Conservation (phyloP, 2,113 vertebrate species). For the Poeciliopsis turrubarensis region DNA sequence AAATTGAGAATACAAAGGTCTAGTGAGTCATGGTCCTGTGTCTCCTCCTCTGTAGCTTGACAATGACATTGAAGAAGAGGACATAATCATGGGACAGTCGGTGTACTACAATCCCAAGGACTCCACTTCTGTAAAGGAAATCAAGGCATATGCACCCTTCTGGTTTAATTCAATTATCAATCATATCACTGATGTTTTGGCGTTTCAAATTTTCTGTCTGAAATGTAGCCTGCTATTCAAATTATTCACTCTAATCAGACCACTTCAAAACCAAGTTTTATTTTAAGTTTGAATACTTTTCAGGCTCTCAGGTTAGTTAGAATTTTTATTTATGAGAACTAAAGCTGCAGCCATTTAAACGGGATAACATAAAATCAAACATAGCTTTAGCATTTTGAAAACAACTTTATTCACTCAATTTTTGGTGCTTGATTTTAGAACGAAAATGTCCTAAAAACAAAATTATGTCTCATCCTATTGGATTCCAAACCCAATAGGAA, state of each 20-base stretch:
- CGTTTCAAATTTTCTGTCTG: background rate
- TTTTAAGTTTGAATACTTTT: too few relatives aligned
- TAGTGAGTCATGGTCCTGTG: background rate
- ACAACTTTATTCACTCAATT: too few relatives aligned
- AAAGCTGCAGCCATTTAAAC: too few relatives aligned
- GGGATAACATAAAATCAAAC: too few relatives aligned
- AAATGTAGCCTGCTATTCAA: background rate
- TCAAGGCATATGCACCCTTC: slow-evolving; percentile 41
- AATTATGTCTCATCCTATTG: background rate
- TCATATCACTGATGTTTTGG: background rate
- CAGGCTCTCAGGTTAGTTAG: too few relatives aligned
- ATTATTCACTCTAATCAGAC: background rate
- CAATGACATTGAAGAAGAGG: slow-evolving; percentile 34
- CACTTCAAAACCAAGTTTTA: background rate
- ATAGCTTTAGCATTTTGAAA: too few relatives aligned
- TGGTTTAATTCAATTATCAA: background rate
- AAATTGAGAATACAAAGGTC: background rate
- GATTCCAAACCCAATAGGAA: too few relatives aligned
- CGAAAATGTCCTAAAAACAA: too few relatives aligned
- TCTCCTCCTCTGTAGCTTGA: slow-evolving; percentile 42
- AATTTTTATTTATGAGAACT: too few relatives aligned
- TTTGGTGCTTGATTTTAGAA: too few relatives aligned
- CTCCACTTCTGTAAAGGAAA: slow-evolving; percentile 5
- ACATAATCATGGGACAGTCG: slow-evolving; percentile 35
- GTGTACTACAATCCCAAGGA: slow-evolving; percentile 56